Evolutionary conservation across 2,797 vertebrate genomes (phyloP).

Genomic region (Apogon talboti): DNA sequence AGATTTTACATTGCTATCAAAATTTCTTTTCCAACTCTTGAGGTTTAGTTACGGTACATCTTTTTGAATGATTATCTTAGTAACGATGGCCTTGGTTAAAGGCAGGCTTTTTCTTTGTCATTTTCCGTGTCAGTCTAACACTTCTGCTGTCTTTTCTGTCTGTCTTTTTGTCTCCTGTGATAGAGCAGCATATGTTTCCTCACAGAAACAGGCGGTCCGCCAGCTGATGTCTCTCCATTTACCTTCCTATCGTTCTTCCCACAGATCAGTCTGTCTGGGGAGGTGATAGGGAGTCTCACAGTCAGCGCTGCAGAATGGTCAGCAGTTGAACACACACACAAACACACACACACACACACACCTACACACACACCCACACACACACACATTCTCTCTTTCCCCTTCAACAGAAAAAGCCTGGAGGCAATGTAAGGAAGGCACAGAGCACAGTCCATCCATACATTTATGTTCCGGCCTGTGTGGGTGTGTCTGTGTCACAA

Average conservation of each 20-base stretch:
- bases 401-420: conserved; percentile 40
- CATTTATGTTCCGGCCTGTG: conserved; percentile 67
- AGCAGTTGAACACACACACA: background rate
- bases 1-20: background rate
- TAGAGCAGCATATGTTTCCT: conserved; percentile 57
- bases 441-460: conserved; percentile 61
- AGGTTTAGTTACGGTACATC: background rate
- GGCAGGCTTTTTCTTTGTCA: background rate
- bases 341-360: conserved; percentile 21
- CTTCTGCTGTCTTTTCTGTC: conserved; percentile 21
- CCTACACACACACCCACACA: conserved; percentile 6
- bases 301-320: conserved; percentile 22
- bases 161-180: conserved; percentile 55
- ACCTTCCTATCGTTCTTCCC: conserved; percentile 30
- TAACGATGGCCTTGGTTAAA: background rate
- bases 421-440: conserved; percentile 46
- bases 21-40: background rate
- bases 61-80: conserved; percentile 12
- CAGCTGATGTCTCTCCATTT: conserved; percentile 68
- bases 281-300: conserved; percentile 24
- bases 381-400: conserved; percentile 9
- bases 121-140: conserved; percentile 5
- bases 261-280: conserved; percentile 18
- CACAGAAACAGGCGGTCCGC: conserved; percentile 42
- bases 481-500: conserved; percentile 33